Evolutionary conservation across 2,113 vertebrate genomes (phyloP), one percentile per base, ranked within the genome.

Genomic region (Cavia aperea): DNA sequence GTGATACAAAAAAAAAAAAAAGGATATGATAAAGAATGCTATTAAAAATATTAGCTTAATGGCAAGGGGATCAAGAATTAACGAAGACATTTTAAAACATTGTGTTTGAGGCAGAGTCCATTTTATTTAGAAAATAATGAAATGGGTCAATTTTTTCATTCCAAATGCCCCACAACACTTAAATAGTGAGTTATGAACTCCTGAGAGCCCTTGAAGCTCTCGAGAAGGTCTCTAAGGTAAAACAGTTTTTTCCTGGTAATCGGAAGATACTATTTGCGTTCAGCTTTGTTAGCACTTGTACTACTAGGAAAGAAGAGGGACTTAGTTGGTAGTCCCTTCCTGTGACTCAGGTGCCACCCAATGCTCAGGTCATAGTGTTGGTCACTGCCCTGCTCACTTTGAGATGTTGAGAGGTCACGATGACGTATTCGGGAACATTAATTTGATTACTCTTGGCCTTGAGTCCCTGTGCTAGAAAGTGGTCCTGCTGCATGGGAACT

Each of bases 11-110:
- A 54, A 51, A 51, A 51, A 51, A 54, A 54, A 54, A 54, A 12
- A 54, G 51, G 56, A 49, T 66, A 78, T 77, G 26, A 31, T 89
- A 43, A 75, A 66, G 23, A 77, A 56, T 89, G 6, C 21, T 7
- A 51, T 49, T 77, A 15, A 68, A 51, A 36, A 68, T 81, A 54
- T 56, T 56, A 29, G 60, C 18, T 62, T 77, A 51, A 78, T 75
- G 43, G 43, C 13, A 75, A 70, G 18, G 31, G 16, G 18, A 75
- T 78, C 26, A 78, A 78, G 72, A 91, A 82, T 29, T 78, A 72
- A 92, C 36, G 90, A 93, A 79, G 92, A 73, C 31, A 72, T 93
- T 94, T 92, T 29, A 95, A 88, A 79, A 54, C 10, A 4, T 51
- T 66, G 91, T 54, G 66, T 56, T 86, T 3, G 15, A 81, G 36